Evolutionary conservation across 2,113 vertebrate species (phyloP), one percentile per base, ranked within the genome.

Genomic region (Chionodraco myersi): DNA sequence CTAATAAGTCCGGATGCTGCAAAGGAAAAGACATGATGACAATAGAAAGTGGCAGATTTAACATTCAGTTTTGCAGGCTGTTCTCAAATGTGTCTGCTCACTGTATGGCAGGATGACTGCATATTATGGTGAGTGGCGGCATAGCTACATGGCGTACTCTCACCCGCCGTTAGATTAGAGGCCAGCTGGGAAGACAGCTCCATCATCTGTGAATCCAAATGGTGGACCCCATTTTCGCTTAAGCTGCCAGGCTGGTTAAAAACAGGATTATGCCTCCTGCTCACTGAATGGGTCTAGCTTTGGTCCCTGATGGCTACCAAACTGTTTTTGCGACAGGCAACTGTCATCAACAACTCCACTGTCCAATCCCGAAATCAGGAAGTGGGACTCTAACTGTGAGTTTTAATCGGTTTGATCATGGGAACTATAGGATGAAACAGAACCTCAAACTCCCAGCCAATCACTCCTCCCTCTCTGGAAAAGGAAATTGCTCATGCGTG

Each of bases 131-230:
- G 83, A 88, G 83, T 77, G 82, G 72, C 75, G 76, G 77, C 83
- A 48, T 67, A 53, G 79, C 69, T 84, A 83, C 52, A 64, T 73
- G 56, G 77, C 54, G 36, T 79, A 62, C 74, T 74, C 62, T 86
- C 89, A 77, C 80, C 84, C 87, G 71, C 57, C 72, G 52, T 60
- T 88, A 93, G 92, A 92, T 92, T 92, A 91, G 81, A 91, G 90
- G 79, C 88, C 92, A 93, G 89, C 90, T 93, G 92, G 91, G 88
- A 87, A 89, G 86, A 90, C 87, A 85, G 88, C 90, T 89, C 87
- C 78, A 80, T 92, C 92, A 92, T 93, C 92, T 93, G 92, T 59
- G 84, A 79, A 89, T 88, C 92, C 92, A 93, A 92, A 91, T 93
- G 92, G 90, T 89, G 88, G 85, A 91, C 88, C 89, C 86, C 57